Base-by-base conservation (phyloP, 2,113 vertebrate genomes). In the Camelus bactrianus region DNA sequence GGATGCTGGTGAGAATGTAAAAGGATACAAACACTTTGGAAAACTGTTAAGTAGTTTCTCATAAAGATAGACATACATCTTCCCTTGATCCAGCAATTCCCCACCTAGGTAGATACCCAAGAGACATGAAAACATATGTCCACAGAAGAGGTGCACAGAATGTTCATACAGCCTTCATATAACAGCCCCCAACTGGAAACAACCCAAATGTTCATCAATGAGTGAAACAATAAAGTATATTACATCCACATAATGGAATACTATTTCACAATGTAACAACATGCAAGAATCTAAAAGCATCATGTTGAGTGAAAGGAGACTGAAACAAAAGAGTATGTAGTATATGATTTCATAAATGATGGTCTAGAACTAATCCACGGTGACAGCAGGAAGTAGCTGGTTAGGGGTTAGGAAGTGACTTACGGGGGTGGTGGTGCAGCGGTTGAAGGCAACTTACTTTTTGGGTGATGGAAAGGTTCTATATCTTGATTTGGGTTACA, bases 371-470 rank as follows among this genome's bases (percentile, higher is more conserved):
- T 56, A n/a, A 80, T 3, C 10, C 12, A 38, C 22, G 32, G 20
- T 58, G 5, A 70, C 16, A 90, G 11, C 76, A 91, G 56, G 77
- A 85, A 90, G n/a, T 54, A 16, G 12, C 9, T 79, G 6, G 81
- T 4, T 54, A 9, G 4, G 6, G 12, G 30, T 12, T 87, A 14
- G 62, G 54, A 91, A 17, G 4, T 73, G 50, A 83, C 79, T 81
- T n/a, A 75, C 1, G 50, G 26, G 5, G 2, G 1, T 0, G 11
- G 16, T 9, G 26, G 5, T 9, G 52, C 48, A 20, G 19, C 9
- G 6, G 50, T 10, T 4, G 35, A n/a, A 92, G 50, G 20, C 10
- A 84, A 75, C 14, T 5, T 64, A 75, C 14, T 5, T 64, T 69
- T 38, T 38, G 35, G 30, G 24, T 38, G 7, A 83, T 28, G 38